Percentiles rank a stretch among this genome's conserved stretches.
Conservation (phyloP, 35 echinoderm and acorn worm species). For the Lytechinus pictus region DNA sequence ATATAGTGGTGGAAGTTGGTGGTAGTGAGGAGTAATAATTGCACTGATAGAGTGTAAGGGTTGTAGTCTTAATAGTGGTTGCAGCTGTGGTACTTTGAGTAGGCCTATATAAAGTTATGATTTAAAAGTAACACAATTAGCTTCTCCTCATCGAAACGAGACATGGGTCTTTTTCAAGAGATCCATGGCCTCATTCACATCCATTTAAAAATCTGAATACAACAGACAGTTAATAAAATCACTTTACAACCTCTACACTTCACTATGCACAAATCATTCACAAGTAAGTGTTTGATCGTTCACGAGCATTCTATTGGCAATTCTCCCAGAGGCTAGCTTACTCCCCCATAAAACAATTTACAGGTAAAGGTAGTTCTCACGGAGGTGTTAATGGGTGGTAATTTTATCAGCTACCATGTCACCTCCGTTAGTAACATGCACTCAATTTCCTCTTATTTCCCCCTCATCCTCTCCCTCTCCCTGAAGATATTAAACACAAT, state of each 20-base stretch:
- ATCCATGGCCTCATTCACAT: not conserved
- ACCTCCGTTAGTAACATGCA: not conserved
- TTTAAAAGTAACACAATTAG: too few species aligned
- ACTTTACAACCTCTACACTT: not conserved
- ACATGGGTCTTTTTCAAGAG: not conserved
- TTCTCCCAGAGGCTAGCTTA: not conserved
- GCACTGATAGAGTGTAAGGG: too few species aligned
- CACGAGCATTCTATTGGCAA: not conserved
- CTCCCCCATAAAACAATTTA: not conserved
- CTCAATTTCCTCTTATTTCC: conserved; percentile 3
- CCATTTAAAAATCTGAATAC: not conserved
- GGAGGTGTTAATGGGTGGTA: conserved; percentile 36
- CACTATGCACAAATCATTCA: not conserved
- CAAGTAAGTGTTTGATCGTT: not conserved
- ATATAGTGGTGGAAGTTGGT: too few species aligned
- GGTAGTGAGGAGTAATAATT: too few species aligned
- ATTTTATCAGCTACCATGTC: conserved; percentile 11
- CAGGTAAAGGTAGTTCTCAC: conserved; percentile 84
- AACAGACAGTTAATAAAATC: not conserved
- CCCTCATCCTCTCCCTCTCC: conserved; percentile 3
- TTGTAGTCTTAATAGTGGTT: too few species aligned
- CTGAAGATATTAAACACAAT: not conserved
- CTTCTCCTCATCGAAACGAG: too few species aligned
- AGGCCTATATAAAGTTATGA: too few species aligned
- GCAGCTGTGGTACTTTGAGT: too few species aligned